Base-by-base conservation (phyloP, 2,797 vertebrate genomes). In the Chaetodon trifasciatus region DNA sequence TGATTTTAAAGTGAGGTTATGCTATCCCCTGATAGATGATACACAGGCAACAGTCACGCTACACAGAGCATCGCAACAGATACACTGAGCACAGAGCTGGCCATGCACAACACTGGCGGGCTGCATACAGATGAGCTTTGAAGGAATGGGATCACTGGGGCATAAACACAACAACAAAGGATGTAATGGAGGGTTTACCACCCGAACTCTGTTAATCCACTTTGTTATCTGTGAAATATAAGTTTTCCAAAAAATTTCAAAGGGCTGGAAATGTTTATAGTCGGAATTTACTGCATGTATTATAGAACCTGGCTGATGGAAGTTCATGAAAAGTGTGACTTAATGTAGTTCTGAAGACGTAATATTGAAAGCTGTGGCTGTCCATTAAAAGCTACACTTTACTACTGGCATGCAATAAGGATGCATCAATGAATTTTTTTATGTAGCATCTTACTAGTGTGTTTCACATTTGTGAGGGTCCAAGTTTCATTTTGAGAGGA, bases 1-100 rank as follows among this genome's bases (percentile, higher is more conserved):
- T 90, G 88, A 91, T 93, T 93, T 92, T 89, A 89, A 92, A 90
- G 90, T 81, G 74, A 92, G 89, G 91, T 88, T 90, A 88, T 88
- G 81, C 84, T 81, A 72, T 91, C 85, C 82, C 82, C 79, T 93
- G 93, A 93, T 92, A 89, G 83, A 91, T 93, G 89, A 92, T 84
- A 91, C 89, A 91, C 90, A 85, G 83, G 81, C 83, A 78, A 86
- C 88, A 93, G 92, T 88, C 90, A 93, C 70, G 83, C 90, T 89
- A 92, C 88, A 86, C 88, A 15, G 84, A 91, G 86, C 90, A 91
- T 77, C 13, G 77, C 89, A 89, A 89, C 61, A 88, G 92, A 92
- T 92, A 90, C 88, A 93, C 76, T 63, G 83, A 92, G 86, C 78
- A 64, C 82, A 70, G 81, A 86, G 79, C 69, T 61, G 84, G 81